Percentiles rank a stretch among this genome's conserved stretches.
These are phyloP conservation scores for Hartigia nigra DNA, from an alignment of 2,888 invertebrate genomes.

Conservation along the genomic window DNA sequence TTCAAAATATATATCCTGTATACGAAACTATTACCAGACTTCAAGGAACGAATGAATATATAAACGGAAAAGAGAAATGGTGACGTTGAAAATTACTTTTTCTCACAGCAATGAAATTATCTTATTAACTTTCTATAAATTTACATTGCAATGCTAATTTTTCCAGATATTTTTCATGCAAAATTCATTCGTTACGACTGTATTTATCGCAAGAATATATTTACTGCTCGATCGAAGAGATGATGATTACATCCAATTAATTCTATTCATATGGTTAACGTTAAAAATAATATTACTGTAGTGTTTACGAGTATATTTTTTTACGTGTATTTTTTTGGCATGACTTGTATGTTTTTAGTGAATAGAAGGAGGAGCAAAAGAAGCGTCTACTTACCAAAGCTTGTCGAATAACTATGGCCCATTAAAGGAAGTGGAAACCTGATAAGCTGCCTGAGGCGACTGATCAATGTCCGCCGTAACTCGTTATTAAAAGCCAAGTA, in stretches of 20 bases:
- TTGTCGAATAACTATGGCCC: background rate
- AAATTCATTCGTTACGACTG: background rate
- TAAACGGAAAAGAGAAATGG: background rate
- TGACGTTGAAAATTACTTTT: background rate
- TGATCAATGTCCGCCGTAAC: constrained; percentile 62
- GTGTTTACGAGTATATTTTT: background rate
- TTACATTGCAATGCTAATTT: background rate
- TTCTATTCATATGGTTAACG: background rate
- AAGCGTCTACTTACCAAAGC: background rate
- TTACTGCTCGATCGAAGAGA: background rate
- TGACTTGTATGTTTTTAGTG: background rate
- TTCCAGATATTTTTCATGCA: background rate
- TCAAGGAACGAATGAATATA: background rate
- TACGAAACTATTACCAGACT: background rate
- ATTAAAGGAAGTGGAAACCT: background rate
- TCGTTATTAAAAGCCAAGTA: constrained; percentile 69
- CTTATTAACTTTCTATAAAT: background rate
- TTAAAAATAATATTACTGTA: background rate
- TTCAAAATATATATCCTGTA: background rate
- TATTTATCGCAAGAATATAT: no score
- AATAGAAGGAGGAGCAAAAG: background rate
- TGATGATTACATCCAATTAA: background rate
- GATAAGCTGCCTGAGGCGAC: constrained; percentile 27
- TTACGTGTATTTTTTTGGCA: background rate
- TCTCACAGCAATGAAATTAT: background rate